Evolutionary conservation across 2,113 vertebrate genomes (phyloP), one percentile per base, ranked within the genome.

Genomic region (Corythornis vintsioides): DNA sequence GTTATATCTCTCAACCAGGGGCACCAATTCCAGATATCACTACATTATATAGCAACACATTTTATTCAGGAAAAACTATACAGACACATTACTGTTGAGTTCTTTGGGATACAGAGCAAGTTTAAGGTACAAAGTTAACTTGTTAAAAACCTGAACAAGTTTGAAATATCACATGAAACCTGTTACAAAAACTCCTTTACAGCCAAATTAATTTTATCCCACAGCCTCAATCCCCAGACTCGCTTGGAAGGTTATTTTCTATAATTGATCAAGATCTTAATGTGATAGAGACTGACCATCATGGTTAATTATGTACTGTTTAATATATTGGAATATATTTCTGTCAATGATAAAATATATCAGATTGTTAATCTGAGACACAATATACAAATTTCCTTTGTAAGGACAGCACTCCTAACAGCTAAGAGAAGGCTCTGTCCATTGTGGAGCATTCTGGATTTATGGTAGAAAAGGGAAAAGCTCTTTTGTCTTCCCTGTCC

Each of bases 1-100:
- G 11, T 10, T 8, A 67, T 18, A 48, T 16, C 13, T 13, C 15
- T 83, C 19, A 69, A 45, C 6, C 15, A 69, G 31, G 5, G 11
- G 9, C n/a, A 65, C 19, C 15, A 65, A 53, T 38, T 5, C 16
- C 43, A 82, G 20, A 35, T 2, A 7, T 65, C 15, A 6, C 5
- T 45, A 2, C 31, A 43, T 61, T 33, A 66, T 57, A 63, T 59
- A 67, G 24, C 20, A 74, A 55, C 3, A 31, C 3, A 38, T 78
- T 88, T 38, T 57, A 55, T 78, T 64, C 9, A 38, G 18, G 48
- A 69, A 40, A 72, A 72, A 28, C 4, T 15, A 55, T 17, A 73
- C 0, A 43, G 1, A 0, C 33, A 63, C 7, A n/a, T 57, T 83
- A 65, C 29, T 81, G 2, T 40, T 28, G 10, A 1, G 7, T 31